Conservation (phyloP, 2,888 invertebrate genomes). For the Drosophila crucigera region DNA sequence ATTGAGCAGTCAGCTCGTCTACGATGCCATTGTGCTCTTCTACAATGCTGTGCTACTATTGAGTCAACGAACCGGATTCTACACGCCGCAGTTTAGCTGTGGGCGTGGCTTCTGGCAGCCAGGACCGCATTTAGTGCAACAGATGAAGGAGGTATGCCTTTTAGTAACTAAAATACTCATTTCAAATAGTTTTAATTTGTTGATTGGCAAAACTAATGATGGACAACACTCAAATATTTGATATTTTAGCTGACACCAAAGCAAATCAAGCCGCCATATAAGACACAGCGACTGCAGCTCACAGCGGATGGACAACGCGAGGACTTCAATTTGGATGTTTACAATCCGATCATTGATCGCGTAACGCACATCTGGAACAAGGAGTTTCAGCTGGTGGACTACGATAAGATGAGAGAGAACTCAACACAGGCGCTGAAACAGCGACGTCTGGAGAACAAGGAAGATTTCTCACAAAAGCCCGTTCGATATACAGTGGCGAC, state of each 20-base stretch:
- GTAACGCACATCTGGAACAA: slow-evolving; percentile 84
- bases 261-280: slow-evolving; percentile 87
- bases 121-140: slow-evolving; percentile 88
- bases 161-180: not conserved
- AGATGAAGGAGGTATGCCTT: slow-evolving; percentile 87
- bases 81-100: slow-evolving; percentile 72
- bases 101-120: slow-evolving; percentile 85
- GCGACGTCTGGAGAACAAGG: slow-evolving; percentile 80
- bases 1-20: slow-evolving; percentile 88
- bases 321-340: slow-evolving; percentile 86
- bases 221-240: not conserved
- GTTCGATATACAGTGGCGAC: slow-evolving; percentile 90
- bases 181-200: not conserved
- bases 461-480: slow-evolving; percentile 86
- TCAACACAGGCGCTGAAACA: slow-evolving; percentile 81
- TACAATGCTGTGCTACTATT: slow-evolving; percentile 90
- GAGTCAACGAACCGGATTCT: slow-evolving; percentile 51
- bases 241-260: slow-evolving; percentile 87
- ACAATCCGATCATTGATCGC: slow-evolving; percentile 83
- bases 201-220: not conserved
- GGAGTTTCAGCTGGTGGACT: slow-evolving; percentile 67
- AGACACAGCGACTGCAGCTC: slow-evolving; percentile 87
- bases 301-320: slow-evolving; percentile 88
- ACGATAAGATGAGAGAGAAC: slow-evolving; percentile 70
- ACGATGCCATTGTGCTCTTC: slow-evolving; percentile 96